phyloP scores from a whole-genome alignment of 2,797 vertebrate genomes.

The Champsocephalus esox region DNA sequence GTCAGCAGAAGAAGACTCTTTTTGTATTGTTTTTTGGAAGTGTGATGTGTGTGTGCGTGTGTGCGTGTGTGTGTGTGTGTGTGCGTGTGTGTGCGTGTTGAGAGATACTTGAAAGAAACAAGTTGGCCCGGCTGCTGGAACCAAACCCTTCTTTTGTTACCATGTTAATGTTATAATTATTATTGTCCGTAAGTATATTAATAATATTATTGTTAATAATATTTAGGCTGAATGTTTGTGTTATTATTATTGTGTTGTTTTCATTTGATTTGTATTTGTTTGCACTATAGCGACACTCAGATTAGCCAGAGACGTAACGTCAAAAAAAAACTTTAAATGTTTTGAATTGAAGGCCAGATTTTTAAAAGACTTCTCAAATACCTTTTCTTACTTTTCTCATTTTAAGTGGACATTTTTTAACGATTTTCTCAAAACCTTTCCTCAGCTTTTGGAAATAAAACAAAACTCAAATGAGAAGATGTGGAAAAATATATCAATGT shows the following conservation, averaged over 20 bases:
- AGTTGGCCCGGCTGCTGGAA: conserved; percentile 98
- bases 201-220: conserved; percentile 77
- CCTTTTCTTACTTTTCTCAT: no score
- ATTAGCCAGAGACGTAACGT: conserved; percentile 76
- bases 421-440: no score
- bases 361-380: no score
- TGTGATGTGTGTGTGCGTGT: conserved; percentile 40
- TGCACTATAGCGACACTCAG: conserved; percentile 94
- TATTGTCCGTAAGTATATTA: conserved; percentile 80
- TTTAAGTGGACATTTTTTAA: no score
- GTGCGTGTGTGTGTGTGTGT: background rate
- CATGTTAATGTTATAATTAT: conserved; percentile 75
- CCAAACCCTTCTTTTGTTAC: conserved; percentile 95
- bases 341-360: no score
- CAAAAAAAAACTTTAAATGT: no score
- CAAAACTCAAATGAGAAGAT: no score
- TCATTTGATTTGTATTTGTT: conserved; percentile 87
- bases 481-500: no score
- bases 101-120: conserved; percentile 99
- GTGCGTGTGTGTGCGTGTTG: conserved; percentile 75
- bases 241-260: conserved; percentile 49
- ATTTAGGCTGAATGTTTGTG: conserved; percentile 74
- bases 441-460: no score
- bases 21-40: conserved; percentile 68
- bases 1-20: conserved; percentile 86